Evolutionary conservation across 1,140 invertebrate genomes (phyloP).

Genomic region (Ceratina japonica): DNA sequence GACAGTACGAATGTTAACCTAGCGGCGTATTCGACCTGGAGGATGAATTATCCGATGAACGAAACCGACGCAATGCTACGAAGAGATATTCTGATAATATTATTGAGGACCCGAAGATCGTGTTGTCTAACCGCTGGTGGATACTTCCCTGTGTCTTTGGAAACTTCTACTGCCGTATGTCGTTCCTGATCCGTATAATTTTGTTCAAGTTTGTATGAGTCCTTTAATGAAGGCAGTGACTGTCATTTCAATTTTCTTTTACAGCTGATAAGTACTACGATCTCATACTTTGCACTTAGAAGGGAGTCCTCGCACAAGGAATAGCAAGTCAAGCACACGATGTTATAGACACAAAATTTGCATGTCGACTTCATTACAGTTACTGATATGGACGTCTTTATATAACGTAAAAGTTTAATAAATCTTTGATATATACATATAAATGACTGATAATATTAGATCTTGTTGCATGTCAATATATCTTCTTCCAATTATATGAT

Average conservation of each 20-base stretch:
- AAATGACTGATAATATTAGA: no score
- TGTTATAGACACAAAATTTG: no score
- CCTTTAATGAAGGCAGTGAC: no score
- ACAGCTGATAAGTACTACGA: slow-evolving; percentile 29
- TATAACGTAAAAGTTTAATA: no score
- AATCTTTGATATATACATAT: no score
- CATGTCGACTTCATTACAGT: not conserved
- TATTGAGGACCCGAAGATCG: slow-evolving; percentile 1
- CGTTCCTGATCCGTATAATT: no score
- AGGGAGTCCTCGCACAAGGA: not conserved
- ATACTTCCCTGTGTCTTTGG: no score
- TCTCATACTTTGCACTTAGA: slow-evolving; percentile 40
- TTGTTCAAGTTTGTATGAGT: no score
- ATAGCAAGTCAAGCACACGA: not conserved
- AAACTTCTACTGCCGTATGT: not conserved
- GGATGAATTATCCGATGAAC: slow-evolving; percentile 23
- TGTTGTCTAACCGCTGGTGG: slow-evolving; percentile 13
- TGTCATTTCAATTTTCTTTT: not conserved
- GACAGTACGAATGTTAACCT: slow-evolving; percentile 41
- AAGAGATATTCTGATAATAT: no score
- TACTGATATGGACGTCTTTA: no score
- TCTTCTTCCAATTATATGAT: no score
- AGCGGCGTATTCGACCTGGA: slow-evolving; percentile 35
- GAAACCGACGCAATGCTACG: not conserved
- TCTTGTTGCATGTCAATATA: no score